Base-by-base conservation (phyloP, 30 jellyfish, hydroid and myxozoan genomes). In the Clytia hemisphaerica region DNA sequence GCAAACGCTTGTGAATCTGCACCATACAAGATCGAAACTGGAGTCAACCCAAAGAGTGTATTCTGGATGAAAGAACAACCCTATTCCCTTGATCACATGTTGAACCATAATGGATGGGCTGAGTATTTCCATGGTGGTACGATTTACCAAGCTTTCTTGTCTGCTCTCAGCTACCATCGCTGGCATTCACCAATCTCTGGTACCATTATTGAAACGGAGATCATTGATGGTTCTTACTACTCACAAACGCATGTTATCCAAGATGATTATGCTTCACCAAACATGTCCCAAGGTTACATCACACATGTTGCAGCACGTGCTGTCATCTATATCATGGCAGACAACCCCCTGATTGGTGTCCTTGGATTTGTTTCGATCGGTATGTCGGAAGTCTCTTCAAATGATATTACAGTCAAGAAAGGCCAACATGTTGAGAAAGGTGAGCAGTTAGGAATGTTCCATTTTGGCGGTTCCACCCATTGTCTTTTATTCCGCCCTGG, bases 1-100 rank as follows among this genome's bases (percentile, higher is more conserved):
- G 60, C 24, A 2, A 46, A 46, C 60, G 60, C 60, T 2, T 46
- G 60, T 46, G 60, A 46, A 46, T 27, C 60, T 3, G 60, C 60
- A 46, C 60, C 60, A 46, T 46, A n/a, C 60, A 46, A 46, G 60
- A 46, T 46, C 9, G 60, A 4, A 30, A 4, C 5, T n/a, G 24
- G 24, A n/a, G 60, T 46, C 9, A 46, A 9, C 10, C 30, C 60
- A 9, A 46, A 46, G 10, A 46, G 60, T 46, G 19, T 46, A 46
- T 46, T 46, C 60, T 46, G 60, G 60, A 46, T 46, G 30, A 46
- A 46, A 30, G 24, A 46, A n/a, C 60, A 46, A 9, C 60, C 60
- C 6, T 46, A 46, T 9, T 46, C 60, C 24, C 19, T 46, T 30
- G 60, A 46, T 46, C 24, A n/a, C 24, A 46, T 46, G 60, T 30